Conservation (phyloP, 1,140 invertebrate genomes). For the Pseudomyrmex dendroicus region DNA sequence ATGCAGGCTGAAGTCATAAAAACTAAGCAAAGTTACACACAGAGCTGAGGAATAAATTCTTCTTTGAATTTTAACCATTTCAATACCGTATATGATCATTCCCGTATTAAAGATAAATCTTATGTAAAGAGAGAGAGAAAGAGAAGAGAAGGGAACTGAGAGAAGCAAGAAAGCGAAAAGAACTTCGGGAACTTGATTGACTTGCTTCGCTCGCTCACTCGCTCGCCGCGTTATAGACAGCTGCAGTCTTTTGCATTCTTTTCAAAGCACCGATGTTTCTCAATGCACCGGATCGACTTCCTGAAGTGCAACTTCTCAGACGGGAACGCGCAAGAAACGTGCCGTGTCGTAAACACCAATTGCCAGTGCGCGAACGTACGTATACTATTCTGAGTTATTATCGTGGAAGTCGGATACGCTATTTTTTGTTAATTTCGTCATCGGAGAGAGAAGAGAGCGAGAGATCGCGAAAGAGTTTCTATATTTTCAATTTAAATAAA, state of each 20-base stretch:
- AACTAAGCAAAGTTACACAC: constrained; percentile 29
- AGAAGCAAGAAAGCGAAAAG: constrained; percentile 39
- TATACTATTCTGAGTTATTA: constrained; percentile 12
- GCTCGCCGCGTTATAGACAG: constrained; percentile 57
- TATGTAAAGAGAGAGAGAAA: background rate
- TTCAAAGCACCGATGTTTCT: constrained; percentile 24
- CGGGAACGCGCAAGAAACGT: constrained; percentile 23
- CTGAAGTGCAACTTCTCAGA: constrained; percentile 30
- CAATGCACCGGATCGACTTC: constrained; percentile 21
- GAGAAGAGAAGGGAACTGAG: background rate
- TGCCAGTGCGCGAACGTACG: background rate
- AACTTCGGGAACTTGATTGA: constrained; percentile 63
- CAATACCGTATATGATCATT: constrained; percentile 46
- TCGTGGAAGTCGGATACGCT: background rate
- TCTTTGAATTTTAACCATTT: constrained; percentile 14
- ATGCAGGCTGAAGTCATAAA: constrained; percentile 9
- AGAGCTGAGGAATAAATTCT: constrained; percentile 30
- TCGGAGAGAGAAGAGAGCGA: background rate
- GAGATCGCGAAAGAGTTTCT: background rate
- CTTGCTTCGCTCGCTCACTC: constrained; percentile 48
- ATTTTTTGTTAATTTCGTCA: background rate
- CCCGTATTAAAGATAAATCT: constrained; percentile 37
- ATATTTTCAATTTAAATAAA: constrained; percentile 16
- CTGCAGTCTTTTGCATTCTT: constrained; percentile 61
- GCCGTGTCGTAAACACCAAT: constrained; percentile 32